Base-by-base conservation (phyloP, 2,113 vertebrate genomes). In the Lepus americanus region DNA sequence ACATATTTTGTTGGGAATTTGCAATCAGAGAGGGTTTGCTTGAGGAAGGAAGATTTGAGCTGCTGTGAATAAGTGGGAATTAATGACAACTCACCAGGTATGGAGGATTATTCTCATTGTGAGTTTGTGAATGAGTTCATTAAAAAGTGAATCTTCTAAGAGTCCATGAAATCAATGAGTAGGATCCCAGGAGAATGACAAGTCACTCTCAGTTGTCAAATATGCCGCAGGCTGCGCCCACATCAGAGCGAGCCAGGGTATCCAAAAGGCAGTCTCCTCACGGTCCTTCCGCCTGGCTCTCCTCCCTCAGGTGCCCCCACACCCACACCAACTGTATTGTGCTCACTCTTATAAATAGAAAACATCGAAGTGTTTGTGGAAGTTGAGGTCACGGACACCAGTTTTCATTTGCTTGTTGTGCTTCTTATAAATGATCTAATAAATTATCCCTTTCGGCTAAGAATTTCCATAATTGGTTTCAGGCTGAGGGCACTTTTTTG, bases 401-500 rank as follows among this genome's bases (percentile, higher is more conserved):
- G 80, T 90, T 96, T 96, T 95, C 95, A 87, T 93, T 95, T 95
- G 66, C 80, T 81, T 12, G 6, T 95, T 94, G 80, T 87, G 31
- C 12, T 83, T 22, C 70, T 90, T 97, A 95, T 94, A 97, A 97
- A 96, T 93, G 95, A 97, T 96, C 96, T 96, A 97, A 96, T 97
- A 96, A 97, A 95, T 97, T 96, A 95, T 92, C 89, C 96, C 87
- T 96, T 95, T 95, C 0, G 49, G 91, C 95, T 95, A 89, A 97
- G 96, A 97, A 97, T 97, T 96, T 96, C 95, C 93, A 94, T 96
- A 96, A 97, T 96, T 95, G 93, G 95, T 95, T 97, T 96, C 92
- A 96, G 96, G 67, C 96, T n/a, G 25, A 66, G 87, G 87, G 93
- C 80, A 77, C 90, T 79, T 92, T 93, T 97, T 86, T 95, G 79